Evolutionary conservation across 2,113 vertebrate species (phyloP).

Genomic region (Nettapus auritus): DNA sequence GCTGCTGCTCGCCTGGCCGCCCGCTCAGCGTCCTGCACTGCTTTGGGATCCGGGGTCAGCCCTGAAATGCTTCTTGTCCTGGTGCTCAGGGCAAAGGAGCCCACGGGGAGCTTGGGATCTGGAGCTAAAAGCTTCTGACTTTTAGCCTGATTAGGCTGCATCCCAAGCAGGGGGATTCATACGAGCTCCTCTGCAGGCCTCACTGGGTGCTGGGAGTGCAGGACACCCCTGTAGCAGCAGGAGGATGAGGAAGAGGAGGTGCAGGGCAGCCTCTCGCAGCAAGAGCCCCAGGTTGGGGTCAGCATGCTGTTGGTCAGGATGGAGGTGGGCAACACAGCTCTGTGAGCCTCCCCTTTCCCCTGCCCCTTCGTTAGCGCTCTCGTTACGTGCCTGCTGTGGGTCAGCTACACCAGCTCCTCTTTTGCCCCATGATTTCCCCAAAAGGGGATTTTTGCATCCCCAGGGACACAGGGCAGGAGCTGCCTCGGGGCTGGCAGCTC

Average conservation of each 20-base stretch:
- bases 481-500: fast-evolving
- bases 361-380: no score
- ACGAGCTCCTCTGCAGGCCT: background rate
- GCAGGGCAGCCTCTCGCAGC: background rate
- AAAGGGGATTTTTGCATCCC: background rate
- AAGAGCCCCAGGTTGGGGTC: background rate
- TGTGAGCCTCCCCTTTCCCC: no score
- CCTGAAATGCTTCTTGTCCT: background rate
- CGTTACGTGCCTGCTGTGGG: fast-evolving
- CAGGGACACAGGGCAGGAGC: background rate
- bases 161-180: fast-evolving
- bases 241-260: background rate
- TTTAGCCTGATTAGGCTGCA: fast-evolving
- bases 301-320: background rate
- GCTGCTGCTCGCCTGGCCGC: background rate
- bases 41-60: background rate
- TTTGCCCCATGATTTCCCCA: background rate
- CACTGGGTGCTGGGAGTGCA: fast-evolving
- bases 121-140: background rate
- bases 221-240: fast-evolving
- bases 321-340: no score
- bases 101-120: fast-evolving
- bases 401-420: background rate
- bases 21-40: background rate
- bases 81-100: fast-evolving